phyloP scores from a whole-genome alignment of 2,113 vertebrate genomes.

The Tapirus terrestris region DNA sequence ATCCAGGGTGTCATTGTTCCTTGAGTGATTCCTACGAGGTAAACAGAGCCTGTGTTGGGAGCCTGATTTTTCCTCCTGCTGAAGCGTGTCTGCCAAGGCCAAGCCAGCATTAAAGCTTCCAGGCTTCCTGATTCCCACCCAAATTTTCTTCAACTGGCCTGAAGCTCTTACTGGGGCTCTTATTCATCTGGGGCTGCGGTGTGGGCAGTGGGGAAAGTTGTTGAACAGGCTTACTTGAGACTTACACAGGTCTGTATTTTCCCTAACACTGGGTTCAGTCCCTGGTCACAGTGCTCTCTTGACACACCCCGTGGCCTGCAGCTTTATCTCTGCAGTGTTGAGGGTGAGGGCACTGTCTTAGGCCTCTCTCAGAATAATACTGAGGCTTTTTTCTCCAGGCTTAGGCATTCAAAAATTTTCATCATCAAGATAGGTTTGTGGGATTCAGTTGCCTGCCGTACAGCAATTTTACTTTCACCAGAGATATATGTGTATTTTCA shows the following conservation, averaged over 20 bases:
- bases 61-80: not conserved
- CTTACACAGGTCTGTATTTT: not conserved
- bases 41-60: no score
- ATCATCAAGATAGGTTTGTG: conserved; percentile 32
- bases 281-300: not conserved
- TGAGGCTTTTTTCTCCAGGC: not conserved
- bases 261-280: not conserved
- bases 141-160: not conserved
- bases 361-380: not conserved
- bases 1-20: not conserved
- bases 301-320: not conserved
- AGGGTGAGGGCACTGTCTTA: not conserved
- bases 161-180: not conserved
- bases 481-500: conserved; percentile 53
- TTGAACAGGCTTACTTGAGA: not conserved
- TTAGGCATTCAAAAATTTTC: conserved; percentile 30
- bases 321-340: not conserved
- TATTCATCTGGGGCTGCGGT: not conserved
- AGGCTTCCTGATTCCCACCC: not conserved
- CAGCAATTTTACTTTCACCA: conserved; percentile 39
- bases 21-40: accelerated
- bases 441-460: not conserved
- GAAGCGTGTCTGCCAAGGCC: not conserved
- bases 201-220: not conserved
- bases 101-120: not conserved